Conservation (phyloP, 2,888 invertebrate species). For the Antheraea assamensis region DNA sequence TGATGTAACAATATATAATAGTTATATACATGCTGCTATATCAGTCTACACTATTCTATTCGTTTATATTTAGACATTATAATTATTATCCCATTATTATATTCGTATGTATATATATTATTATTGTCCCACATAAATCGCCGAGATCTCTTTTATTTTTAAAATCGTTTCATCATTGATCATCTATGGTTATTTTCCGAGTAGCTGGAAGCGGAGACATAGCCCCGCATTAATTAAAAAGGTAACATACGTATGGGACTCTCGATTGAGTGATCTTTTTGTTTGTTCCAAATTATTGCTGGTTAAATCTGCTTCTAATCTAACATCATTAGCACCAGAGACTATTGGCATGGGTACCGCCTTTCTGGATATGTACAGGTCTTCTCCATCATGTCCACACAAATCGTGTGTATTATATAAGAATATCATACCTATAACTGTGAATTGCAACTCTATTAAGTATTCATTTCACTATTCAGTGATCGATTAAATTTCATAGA, state of each 20-base stretch:
- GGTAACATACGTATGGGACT: background rate
- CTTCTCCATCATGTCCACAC: too few species aligned
- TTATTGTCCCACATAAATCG: background rate
- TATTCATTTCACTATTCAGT: background rate
- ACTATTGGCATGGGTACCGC: too few species aligned
- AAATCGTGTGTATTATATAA: too few species aligned
- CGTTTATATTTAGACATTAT: conserved; percentile 3
- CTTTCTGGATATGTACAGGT: too few species aligned
- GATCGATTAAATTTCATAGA: background rate
- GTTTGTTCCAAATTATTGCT: background rate
- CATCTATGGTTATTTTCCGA: background rate
- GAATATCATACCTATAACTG: too few species aligned
- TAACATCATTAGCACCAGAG: too few species aligned
- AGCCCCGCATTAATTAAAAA: background rate
- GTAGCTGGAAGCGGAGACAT: background rate
- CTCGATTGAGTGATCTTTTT: background rate
- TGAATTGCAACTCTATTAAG: background rate
- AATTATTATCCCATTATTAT: conserved; percentile 1
- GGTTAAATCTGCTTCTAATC: too few species aligned
- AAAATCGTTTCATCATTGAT: background rate
- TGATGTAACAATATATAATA: conserved; percentile 20
- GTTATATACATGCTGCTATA: conserved; percentile 10
- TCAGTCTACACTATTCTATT: conserved; percentile 4
- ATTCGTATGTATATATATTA: conserved; percentile 1
- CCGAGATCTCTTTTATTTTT: conserved; percentile 3